A percentile compares a stretch with the other conserved stretches of the same genome.
phyloP scores from a whole-genome alignment of 2,888 invertebrate species.

The Idaea dimidiata region DNA sequence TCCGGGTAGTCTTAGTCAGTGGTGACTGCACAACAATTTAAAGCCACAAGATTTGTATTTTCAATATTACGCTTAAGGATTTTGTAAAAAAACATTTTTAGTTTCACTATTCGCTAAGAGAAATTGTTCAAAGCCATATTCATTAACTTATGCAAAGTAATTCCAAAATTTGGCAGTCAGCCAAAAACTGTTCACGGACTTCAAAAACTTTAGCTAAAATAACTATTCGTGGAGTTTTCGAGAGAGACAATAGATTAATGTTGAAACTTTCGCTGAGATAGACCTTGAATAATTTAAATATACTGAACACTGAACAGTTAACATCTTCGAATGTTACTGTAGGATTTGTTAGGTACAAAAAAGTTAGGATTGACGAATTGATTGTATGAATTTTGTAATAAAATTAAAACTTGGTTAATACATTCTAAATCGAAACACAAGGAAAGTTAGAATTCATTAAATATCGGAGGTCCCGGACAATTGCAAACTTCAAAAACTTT shows the following conservation, averaged over 20 bases:
- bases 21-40: neutral
- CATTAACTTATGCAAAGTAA: neutral
- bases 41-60: neutral
- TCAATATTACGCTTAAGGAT: neutral
- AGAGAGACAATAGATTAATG: neutral
- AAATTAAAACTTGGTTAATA: neutral
- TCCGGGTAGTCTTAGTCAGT: neutral
- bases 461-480: neutral
- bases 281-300: constrained; percentile 2
- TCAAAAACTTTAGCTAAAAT: neutral
- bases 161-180: neutral
- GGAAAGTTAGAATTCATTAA: neutral
- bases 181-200: neutral
- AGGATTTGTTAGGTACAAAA: neutral
- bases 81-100: constrained; percentile 7
- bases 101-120: neutral
- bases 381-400: neutral
- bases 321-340: neutral
- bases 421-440: neutral
- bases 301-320: neutral
- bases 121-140: neutral
- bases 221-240: neutral
- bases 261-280: neutral
- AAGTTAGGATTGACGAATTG: neutral
- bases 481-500: neutral